phyloP scores from a whole-genome alignment of 1,140 invertebrate genomes.

The Mamestra configurata region DNA sequence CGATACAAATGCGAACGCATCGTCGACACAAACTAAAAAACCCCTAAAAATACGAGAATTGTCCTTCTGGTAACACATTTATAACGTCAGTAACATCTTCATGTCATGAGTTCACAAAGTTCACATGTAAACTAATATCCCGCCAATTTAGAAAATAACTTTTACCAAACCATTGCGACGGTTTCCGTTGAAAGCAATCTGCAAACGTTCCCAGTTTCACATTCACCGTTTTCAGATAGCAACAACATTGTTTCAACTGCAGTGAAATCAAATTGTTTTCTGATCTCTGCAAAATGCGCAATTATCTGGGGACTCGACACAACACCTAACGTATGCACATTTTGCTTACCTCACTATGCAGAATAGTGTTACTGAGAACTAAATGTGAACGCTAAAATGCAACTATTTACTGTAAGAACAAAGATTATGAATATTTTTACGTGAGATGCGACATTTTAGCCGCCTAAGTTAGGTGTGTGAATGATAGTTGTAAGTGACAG shows the following conservation, averaged over 20 bases:
- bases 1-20: too few species aligned
- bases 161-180: not conserved
- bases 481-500: slow-evolving; percentile 1
- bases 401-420: slow-evolving; percentile 52
- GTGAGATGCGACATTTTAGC: slow-evolving; percentile 22
- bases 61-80: too few species aligned
- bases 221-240: slow-evolving; percentile 11
- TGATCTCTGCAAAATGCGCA: slow-evolving; percentile 54
- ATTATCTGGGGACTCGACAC: slow-evolving; percentile 51
- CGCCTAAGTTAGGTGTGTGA: not conserved
- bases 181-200: not conserved
- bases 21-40: too few species aligned
- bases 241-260: slow-evolving; percentile 24
- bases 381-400: slow-evolving; percentile 48
- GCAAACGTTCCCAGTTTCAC: slow-evolving; percentile 12
- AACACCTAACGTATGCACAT: slow-evolving; percentile 50
- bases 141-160: not conserved
- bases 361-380: slow-evolving; percentile 52
- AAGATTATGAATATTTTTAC: slow-evolving; percentile 41
- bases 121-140: too few species aligned
- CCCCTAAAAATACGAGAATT: too few species aligned
- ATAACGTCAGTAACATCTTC: too few species aligned
- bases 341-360: slow-evolving; percentile 55
- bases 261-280: slow-evolving; percentile 59
- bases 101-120: too few species aligned